Evolutionary conservation across 2,113 vertebrate genomes (phyloP), one percentile per base, ranked within the genome.

Genomic region (Phalacrocorax brasilianus): DNA sequence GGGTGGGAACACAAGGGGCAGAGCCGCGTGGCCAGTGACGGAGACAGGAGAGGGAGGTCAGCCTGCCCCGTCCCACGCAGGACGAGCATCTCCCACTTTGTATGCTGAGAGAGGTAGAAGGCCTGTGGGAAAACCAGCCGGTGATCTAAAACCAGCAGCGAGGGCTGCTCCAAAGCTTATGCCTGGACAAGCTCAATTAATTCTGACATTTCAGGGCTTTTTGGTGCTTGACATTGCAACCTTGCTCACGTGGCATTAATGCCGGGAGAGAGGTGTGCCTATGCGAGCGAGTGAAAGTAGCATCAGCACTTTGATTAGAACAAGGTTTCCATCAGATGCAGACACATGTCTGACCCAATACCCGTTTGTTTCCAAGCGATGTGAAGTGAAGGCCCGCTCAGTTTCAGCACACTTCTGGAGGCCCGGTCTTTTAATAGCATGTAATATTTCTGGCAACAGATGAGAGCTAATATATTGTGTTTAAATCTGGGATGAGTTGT

Each of bases 381-480:
- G 45, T 4, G 12, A 93, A 78, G 66, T 35, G 76, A 92, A 75
- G 63, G 71, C 87, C 61, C 56, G 45, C 73, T 94, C 56, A 8
- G 78, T 96, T 96, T 94, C 90, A 91, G 86, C 83, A 65, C 68
- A 44, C 50, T 95, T 95, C 67, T 72, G 56, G 75, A 52, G 91
- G 74, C 76, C 89, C 40, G 1, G 85, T 50, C 84, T 96, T 93
- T 94, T 95, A 97, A 97, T 88, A 88, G 80, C 28, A 24, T 92
- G 82, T 94, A 97, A 52, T 91, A 96, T 95, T 97, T 97, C 91
- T 96, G 97, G 93, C 89, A 97, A 38, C 83, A 97, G 96, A 98
- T 95, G 95, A 98, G 89, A 95, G 91, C 63, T 94, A 65, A 93
- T 95, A 92, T 73, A 93, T 91, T 85, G 79, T 87, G 82, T 77